These are phyloP conservation scores for Monoplex corrugatus DNA, from an alignment of 2,888 invertebrate species.

Conservation along the genomic window DNA sequence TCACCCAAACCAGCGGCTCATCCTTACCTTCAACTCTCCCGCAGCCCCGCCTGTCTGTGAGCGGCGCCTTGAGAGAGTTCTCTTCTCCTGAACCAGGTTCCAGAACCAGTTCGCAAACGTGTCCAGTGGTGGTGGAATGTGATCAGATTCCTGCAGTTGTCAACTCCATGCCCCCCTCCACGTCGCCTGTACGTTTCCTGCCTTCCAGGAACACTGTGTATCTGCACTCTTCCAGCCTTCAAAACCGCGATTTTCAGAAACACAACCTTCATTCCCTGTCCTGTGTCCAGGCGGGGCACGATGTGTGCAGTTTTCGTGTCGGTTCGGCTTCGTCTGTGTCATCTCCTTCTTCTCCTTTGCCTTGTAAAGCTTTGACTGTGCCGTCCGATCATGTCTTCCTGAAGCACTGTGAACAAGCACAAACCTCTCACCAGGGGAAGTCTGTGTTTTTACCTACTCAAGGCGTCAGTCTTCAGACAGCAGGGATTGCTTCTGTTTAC, in stretches of 20 bases:
- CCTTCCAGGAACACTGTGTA: neutral
- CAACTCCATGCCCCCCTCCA: neutral
- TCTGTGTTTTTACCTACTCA: too few relatives aligned
- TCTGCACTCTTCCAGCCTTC: neutral
- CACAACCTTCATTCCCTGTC: neutral
- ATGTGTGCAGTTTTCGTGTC: too few relatives aligned
- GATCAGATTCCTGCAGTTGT: neutral
- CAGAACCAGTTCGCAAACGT: too few relatives aligned
- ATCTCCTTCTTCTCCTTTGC: neutral
- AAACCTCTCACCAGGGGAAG: too few relatives aligned
- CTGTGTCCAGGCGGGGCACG: too few relatives aligned
- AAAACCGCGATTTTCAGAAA: neutral
- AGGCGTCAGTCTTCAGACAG: too few relatives aligned
- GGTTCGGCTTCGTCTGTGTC: too few relatives aligned
- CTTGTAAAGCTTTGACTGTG: neutral
- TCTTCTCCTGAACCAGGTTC: neutral
- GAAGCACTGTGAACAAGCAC: too few relatives aligned
- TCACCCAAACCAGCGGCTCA: conserved; percentile 58
- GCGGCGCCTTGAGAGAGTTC: conserved; percentile 55
- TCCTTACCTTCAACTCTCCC: neutral
- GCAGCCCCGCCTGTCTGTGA: conserved; percentile 33
- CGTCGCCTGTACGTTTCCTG: neutral
- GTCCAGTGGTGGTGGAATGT: neutral
- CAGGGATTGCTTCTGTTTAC: too few relatives aligned
- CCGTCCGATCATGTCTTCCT: neutral